A percentile compares a stretch with the other conserved stretches of the same genome.
These are phyloP conservation scores for Epirrita christyi DNA, from an alignment of 2,888 invertebrate species.

Conservation along the genomic window DNA sequence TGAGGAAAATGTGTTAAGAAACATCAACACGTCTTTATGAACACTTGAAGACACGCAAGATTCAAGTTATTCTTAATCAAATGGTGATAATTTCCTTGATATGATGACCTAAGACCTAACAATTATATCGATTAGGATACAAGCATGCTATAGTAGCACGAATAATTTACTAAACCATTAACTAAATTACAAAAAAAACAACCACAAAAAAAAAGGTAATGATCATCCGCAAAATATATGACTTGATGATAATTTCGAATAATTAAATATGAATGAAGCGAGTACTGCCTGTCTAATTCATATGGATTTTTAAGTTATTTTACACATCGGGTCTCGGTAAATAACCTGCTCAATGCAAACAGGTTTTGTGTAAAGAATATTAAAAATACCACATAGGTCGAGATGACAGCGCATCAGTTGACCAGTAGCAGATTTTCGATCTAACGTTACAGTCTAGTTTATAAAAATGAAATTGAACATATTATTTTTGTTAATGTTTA, in stretches of 20 bases:
- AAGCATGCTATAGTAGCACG: no score
- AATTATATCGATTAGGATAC: no score
- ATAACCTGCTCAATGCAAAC: slow-evolving; percentile 41
- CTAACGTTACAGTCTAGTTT: slow-evolving; percentile 17
- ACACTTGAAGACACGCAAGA: background rate
- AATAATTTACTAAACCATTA: no score
- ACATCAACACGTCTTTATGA: background rate
- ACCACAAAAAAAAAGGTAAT: no score
- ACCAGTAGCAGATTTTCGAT: slow-evolving; percentile 41
- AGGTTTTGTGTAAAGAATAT: slow-evolving; percentile 46
- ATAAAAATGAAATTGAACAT: slow-evolving; percentile 33
- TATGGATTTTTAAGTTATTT: slow-evolving; percentile 14
- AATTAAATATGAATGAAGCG: background rate
- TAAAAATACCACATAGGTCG: slow-evolving; percentile 41
- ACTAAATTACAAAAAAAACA: no score
- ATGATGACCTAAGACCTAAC: background rate
- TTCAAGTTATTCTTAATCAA: background rate
- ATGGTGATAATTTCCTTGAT: background rate
- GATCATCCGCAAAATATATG: no score
- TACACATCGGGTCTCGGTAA: slow-evolving; percentile 20
- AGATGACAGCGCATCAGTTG: slow-evolving; percentile 52
- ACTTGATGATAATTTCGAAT: no score
- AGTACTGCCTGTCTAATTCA: no score
- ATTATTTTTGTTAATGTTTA: slow-evolving; percentile 42
- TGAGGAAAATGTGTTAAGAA: slow-evolving; percentile 14